Evolutionary conservation across 2,888 invertebrate genomes (phyloP).

Genomic region (Tachystola acroxantha): DNA sequence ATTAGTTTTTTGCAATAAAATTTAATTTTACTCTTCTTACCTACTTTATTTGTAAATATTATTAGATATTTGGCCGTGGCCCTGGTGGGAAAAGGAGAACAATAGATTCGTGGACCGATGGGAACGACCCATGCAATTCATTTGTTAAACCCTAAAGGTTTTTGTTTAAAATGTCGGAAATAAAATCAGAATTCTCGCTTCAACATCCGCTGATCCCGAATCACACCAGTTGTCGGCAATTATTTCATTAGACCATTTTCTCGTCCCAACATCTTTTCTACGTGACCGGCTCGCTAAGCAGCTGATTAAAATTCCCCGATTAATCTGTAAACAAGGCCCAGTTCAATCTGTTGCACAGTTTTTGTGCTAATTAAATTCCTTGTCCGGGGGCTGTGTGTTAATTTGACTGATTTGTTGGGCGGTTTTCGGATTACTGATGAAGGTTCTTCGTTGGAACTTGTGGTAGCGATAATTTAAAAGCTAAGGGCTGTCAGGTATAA

Average conservation of each 20-base stretch:
- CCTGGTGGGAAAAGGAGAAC: no score
- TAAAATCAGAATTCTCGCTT: background rate
- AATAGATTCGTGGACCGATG: no score
- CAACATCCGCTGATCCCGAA: conserved; percentile 4
- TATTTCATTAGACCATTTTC: conserved; percentile 16
- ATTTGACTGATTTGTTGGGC: conserved; percentile 3
- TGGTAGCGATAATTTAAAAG: no score
- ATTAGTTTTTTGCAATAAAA: no score
- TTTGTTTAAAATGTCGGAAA: no score
- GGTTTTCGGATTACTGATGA: background rate
- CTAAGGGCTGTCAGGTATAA: no score
- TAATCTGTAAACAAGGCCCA: conserved; percentile 31
- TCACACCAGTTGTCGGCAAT: conserved; percentile 13
- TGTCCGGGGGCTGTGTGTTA: conserved; percentile 8
- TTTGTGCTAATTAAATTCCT: conserved; percentile 21
- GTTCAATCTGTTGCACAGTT: conserved; percentile 12
- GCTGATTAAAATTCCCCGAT: conserved; percentile 48
- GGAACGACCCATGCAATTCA: no score
- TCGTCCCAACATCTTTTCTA: conserved; percentile 27
- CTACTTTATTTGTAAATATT: no score
- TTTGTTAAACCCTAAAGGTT: no score
- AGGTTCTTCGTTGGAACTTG: no score
- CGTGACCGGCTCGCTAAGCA: conserved; percentile 34
- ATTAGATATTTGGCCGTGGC: no score
- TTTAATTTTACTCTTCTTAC: no score